Evolutionary conservation across 1,140 invertebrate genomes (phyloP), one percentile per base, ranked within the genome.

Genomic region (Ostrea edulis): DNA sequence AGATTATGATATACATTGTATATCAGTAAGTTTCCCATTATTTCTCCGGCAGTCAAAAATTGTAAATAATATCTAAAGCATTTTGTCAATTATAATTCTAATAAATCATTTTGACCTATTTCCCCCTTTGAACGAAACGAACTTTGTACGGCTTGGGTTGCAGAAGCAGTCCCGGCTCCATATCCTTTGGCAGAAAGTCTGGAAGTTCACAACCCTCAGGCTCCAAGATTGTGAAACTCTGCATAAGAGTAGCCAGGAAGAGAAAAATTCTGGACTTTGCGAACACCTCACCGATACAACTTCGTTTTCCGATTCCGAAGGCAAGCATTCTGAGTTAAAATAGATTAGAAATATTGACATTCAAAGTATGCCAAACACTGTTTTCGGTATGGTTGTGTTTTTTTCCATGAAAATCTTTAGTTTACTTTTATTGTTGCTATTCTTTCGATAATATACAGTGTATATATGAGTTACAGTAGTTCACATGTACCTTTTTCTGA

Each of bases 401-500:
- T 5, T 44, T 44, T 44, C 5, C 35, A 44, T 44, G 35, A 44
- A 44, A 5, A 44, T 44, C 35, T 44, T 44, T 44, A 44, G 2
- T 44, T 44, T 44, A 44, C 35, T 44, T 44, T 44, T 5, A 44
- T 44, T 44, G 5, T 44, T 44, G 1, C 35, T 44, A 44, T 44
- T 44, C 35, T 44, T 44, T 44, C 5, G 35, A 44, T 44, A 44
- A 1, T 44, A 44, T 44, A 2, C 35, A 44, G 1, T 44, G 35
- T 44, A 5, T 44, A 44, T 44, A 5, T 2, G 35, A 44, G 35
- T 44, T 44, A 44, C 35, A 44, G 35, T 2, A 44, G 35, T 44
- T 44, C 35, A 44, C 35, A 44, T 44, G 35, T 22, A 22, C 89
- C 86, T 85, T 84, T 84, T 65, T 55, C 89, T 84, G 14, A 68